Percentiles rank a stretch among this genome's conserved stretches.
Evolutionary conservation across 2,888 invertebrate genomes (phyloP).

Genomic region (Meta bourneti): DNA sequence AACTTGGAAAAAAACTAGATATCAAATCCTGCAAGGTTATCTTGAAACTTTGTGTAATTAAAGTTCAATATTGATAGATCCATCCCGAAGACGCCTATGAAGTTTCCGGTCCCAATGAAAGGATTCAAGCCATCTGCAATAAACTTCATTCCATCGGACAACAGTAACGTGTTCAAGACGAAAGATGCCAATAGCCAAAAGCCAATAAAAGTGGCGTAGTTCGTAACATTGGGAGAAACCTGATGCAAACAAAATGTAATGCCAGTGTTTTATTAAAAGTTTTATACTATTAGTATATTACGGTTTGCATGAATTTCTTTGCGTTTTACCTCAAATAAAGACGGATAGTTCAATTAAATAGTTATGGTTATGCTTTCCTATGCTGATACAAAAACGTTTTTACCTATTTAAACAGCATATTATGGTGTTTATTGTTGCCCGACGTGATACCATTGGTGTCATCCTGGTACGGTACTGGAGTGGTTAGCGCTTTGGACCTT

Average conservation of each 20-base stretch:
- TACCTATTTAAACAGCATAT: no score
- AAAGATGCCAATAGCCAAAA: conserved; percentile 18
- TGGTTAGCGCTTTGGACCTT: no score
- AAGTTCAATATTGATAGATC: neutral
- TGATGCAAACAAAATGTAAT: neutral
- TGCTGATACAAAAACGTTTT: no score
- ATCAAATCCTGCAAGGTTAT: no score
- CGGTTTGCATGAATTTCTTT: no score
- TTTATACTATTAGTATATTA: neutral
- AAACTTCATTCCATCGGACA: conserved; percentile 10
- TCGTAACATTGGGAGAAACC: neutral
- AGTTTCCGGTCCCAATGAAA: neutral
- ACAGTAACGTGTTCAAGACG: conserved; percentile 14
- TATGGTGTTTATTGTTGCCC: no score
- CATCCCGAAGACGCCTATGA: conserved; percentile 6
- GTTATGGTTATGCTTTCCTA: no score
- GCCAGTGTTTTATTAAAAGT: neutral
- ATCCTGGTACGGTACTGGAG: no score
- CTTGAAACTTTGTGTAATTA: neutral
- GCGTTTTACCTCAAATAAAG: no score
- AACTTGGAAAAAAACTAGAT: no score
- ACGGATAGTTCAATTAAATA: no score
- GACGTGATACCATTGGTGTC: no score
- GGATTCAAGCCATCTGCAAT: neutral
- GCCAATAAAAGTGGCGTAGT: neutral